Evolutionary conservation across 35 echinoderm and acorn worm species (phyloP).

Genomic region (Ophiothrix spiculata): DNA sequence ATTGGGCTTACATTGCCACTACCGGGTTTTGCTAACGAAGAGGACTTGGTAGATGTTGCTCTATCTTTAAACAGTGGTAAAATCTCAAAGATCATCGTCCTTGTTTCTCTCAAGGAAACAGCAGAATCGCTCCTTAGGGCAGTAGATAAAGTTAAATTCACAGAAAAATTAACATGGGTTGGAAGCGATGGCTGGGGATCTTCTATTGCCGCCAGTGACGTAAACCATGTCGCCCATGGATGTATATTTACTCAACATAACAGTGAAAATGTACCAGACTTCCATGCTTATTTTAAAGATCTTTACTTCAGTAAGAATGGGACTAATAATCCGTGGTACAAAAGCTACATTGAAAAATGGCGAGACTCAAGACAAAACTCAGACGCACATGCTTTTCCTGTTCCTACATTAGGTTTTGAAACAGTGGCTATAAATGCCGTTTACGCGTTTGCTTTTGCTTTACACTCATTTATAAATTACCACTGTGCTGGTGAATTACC

Average conservation of each 20-base stretch:
- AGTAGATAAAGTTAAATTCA: slow-evolving; percentile 1
- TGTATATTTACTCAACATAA: not conserved
- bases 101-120: slow-evolving; percentile 13
- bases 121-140: slow-evolving; percentile 12
- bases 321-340: slow-evolving; percentile 6
- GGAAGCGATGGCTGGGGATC: not conserved
- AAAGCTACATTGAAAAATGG: not conserved
- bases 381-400: not conserved
- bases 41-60: slow-evolving; percentile 7
- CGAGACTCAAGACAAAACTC: not conserved
- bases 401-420: not conserved
- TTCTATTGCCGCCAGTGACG: not conserved
- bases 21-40: slow-evolving; percentile 6
- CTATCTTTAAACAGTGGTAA: not conserved
- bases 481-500: not conserved
- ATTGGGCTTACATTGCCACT: slow-evolving; percentile 8
- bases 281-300: slow-evolving; percentile 14
- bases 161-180: not conserved
- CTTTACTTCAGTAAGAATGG: not conserved
- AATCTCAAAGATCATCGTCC: slow-evolving; percentile 24
- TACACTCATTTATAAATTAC: slow-evolving; percentile 4
- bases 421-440: slow-evolving; percentile 20
- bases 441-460: slow-evolving; percentile 16
- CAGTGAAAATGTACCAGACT: slow-evolving; percentile 23
- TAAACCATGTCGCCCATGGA: not conserved